Percentiles rank a stretch among this genome's conserved stretches.
phyloP scores from a whole-genome alignment of 92 coral and sea anemone genomes.

The Zoanthus solanderi region DNA sequence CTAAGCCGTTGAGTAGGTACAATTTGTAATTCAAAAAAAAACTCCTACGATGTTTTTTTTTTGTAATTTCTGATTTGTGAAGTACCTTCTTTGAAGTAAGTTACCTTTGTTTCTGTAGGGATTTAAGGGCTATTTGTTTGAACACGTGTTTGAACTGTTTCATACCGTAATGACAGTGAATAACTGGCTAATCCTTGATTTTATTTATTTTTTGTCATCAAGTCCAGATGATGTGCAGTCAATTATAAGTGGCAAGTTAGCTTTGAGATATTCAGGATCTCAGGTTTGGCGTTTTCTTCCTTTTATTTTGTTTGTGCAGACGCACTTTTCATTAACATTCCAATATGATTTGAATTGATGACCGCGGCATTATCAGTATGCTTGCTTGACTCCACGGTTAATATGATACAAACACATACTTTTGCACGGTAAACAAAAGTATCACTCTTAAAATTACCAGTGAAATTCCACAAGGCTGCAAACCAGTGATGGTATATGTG shows the following conservation, averaged over 20 bases:
- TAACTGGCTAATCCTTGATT: neutral
- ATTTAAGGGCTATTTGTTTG: too few species aligned
- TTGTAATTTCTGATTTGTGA: neutral
- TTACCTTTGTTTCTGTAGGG: too few species aligned
- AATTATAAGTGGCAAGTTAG: conserved; percentile 95
- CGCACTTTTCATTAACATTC: neutral
- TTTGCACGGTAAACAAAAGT: too few species aligned
- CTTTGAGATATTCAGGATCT: conserved; percentile 93
- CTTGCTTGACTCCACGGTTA: too few species aligned
- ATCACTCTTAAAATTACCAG: too few species aligned
- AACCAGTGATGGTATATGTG: too few species aligned
- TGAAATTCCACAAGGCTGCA: too few species aligned
- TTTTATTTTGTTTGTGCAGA: neutral
- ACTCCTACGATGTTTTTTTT: neutral
- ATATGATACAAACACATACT: too few species aligned
- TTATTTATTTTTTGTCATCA: conserved; percentile 14
- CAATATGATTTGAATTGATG: neutral
- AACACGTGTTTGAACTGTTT: too few species aligned
- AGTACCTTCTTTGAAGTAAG: neutral
- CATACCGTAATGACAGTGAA: too few species aligned
- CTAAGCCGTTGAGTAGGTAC: neutral
- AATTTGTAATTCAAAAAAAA: neutral
- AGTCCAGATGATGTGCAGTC: conserved; percentile 99
- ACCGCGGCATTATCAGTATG: neutral
- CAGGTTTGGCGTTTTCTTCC: conserved; percentile 63